Conservation (phyloP, 2,113 vertebrate species). For the Misgurnus mizolepis region DNA sequence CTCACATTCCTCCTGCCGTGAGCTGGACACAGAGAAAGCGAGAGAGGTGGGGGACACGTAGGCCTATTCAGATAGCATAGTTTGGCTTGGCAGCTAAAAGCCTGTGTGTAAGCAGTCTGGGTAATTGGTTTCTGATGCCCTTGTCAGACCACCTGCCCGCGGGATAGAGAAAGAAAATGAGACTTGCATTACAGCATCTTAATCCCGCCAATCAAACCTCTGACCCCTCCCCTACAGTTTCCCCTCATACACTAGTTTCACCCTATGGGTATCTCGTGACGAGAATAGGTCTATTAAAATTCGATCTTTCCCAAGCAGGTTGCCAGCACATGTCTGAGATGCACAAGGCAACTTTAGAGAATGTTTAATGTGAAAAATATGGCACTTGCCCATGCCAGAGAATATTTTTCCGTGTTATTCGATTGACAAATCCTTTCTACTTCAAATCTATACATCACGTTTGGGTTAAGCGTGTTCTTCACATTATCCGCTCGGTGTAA, state of each 20-base stretch:
- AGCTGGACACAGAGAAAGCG: constrained; percentile 39
- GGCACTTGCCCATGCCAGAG: constrained; percentile 45
- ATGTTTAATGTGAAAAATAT: constrained; percentile 62
- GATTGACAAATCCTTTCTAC: constrained; percentile 57
- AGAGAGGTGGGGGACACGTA: constrained; percentile 67
- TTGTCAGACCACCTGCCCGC: constrained; percentile 77
- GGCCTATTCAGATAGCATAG: constrained; percentile 69
- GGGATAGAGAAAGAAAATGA: constrained; percentile 16
- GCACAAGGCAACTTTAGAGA: constrained; percentile 54
- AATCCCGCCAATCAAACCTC: constrained; percentile 49
- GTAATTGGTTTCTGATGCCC: constrained; percentile 85
- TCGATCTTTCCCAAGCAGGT: constrained; percentile 29
- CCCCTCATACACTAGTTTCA: background rate
- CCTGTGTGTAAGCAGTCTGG: constrained; percentile 68
- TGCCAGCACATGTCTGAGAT: constrained; percentile 33
- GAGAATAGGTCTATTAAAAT: constrained; percentile 14
- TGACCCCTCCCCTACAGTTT: background rate
- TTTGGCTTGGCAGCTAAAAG: constrained; percentile 77
- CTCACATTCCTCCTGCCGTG: constrained; percentile 19
- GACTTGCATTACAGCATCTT: constrained; percentile 52
- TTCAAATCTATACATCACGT: constrained; percentile 50
- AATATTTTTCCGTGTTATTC: constrained; percentile 46
- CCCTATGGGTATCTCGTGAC: background rate
- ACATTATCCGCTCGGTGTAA: constrained; percentile 41
- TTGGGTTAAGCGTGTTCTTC: too few relatives aligned